Base-by-base conservation (phyloP, 2,888 invertebrate species). In the Meloe dianella region DNA sequence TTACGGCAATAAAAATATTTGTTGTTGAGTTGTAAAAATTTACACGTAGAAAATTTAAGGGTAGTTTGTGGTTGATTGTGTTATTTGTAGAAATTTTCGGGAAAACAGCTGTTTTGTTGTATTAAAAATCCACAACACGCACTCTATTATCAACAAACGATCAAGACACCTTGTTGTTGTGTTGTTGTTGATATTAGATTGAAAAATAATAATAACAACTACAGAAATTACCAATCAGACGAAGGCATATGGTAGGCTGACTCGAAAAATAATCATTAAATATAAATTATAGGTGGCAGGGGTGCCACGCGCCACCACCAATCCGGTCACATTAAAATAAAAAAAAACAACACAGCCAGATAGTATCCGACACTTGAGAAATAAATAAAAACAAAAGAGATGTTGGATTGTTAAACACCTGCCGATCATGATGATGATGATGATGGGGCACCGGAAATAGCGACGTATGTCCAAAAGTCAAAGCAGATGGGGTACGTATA, bases 1-100 rank as follows among this genome's bases (percentile, higher is more conserved):
- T 58, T 58, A 32, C 32, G 10, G 9, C 9, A 58, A 58, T 58
- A 57, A 57, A 57, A 57, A 57, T 57, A 22, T n/a, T n/a, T n/a
- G n/a, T n/a, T 57, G 57, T 14, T 32, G 30, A n/a, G 8, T 24
- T 35, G 1, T 30, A 58, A 30, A 27, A 57, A 12, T 14, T 57
- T 57, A 9, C 7, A 20, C n/a, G n/a, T n/a, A n/a, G n/a, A n/a
- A 30, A 30, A 27, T 3, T 3, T 27, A 41, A 17, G 35, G 30
- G 30, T 35, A 14, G 12, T 35, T 35, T 35, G 35, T 14, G 35
- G 41, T 17, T 41, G 35, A 41, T 41, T 41, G 17, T n/a, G n/a
- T n/a, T n/a, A n/a, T n/a, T 41, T 41, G 17, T 47, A 17, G 47
- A 20, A 47, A 8, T 10, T 47, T 20, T 20, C 20, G 20, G 20